Conservation (phyloP, 2,888 invertebrate species). For the Cryptocephalus moraei region DNA sequence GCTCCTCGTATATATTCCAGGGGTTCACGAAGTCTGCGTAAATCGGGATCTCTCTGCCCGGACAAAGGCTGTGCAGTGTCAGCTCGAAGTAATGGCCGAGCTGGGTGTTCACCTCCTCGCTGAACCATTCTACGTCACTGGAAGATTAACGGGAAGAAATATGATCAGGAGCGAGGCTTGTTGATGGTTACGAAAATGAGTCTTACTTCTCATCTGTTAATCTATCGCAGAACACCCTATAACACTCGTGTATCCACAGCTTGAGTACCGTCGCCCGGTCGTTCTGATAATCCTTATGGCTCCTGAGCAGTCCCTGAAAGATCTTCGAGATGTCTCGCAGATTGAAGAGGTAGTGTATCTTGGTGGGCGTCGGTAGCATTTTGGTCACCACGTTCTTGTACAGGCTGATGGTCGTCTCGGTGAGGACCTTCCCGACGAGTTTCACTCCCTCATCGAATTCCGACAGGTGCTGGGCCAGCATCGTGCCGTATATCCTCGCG, state of each 20-base stretch:
- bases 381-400: conserved; percentile 62
- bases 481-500: conserved; percentile 70
- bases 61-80: conserved; percentile 69
- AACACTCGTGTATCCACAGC: conserved; percentile 80
- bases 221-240: conserved; percentile 75
- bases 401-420: conserved; percentile 65
- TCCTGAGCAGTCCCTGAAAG: conserved; percentile 69
- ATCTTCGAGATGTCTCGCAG: conserved; percentile 80
- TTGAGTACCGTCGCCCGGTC: conserved; percentile 60
- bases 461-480: conserved; percentile 68
- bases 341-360: conserved; percentile 86
- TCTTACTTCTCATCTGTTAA: conserved; percentile 62
- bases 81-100: conserved; percentile 71
- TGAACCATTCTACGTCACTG: conserved; percentile 71
- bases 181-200: too few relatives aligned
- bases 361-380: conserved; percentile 79
- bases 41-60: conserved; percentile 55
- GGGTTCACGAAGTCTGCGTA: conserved; percentile 76
- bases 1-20: conserved; percentile 60
- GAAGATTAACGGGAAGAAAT: conserved; percentile 2
- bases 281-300: conserved; percentile 67
- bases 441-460: conserved; percentile 75
- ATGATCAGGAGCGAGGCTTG: too few relatives aligned
- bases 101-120: conserved; percentile 57
- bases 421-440: conserved; percentile 54